Evolutionary conservation across 1,140 invertebrate species (phyloP).

Genomic region (Linepithema humile): DNA sequence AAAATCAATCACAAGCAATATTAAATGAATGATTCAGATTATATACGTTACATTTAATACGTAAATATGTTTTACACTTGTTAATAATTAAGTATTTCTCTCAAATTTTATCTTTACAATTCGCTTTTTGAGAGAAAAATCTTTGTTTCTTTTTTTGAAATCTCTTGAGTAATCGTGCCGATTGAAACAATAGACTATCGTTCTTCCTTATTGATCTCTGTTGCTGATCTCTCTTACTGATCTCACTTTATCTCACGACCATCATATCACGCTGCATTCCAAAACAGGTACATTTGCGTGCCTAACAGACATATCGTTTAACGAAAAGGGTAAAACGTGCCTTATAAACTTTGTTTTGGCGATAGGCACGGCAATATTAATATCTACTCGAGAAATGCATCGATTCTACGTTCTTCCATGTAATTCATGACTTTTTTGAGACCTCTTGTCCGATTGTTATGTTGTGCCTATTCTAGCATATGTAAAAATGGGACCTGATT

Average conservation of each 20-base stretch:
- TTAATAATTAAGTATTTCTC: background rate
- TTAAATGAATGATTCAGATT: background rate
- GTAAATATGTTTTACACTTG: background rate
- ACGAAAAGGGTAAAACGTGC: conserved; percentile 19
- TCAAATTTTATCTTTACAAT: background rate
- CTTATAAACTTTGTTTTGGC: conserved; percentile 14
- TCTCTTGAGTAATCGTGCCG: background rate
- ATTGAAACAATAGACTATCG: conserved; percentile 3
- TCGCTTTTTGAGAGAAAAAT: background rate
- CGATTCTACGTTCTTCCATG: conserved; percentile 38
- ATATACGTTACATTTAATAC: background rate
- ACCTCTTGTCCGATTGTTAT: background rate
- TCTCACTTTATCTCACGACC: conserved; percentile 7
- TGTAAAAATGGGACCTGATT: conserved; percentile 21
- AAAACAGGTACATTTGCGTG: background rate
- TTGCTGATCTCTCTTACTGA: background rate
- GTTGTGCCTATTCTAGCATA: background rate
- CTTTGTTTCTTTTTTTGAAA: background rate
- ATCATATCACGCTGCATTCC: background rate
- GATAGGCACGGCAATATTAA: conserved; percentile 16
- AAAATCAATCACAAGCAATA: background rate
- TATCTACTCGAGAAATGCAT: conserved; percentile 21
- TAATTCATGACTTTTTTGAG: background rate
- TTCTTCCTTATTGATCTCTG: conserved; percentile 11
- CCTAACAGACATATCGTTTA: conserved; percentile 28